Percentiles rank a stretch among this genome's conserved stretches.
Evolutionary conservation across 2,113 vertebrate species (phyloP).

Genomic region (Perca fluviatilis): DNA sequence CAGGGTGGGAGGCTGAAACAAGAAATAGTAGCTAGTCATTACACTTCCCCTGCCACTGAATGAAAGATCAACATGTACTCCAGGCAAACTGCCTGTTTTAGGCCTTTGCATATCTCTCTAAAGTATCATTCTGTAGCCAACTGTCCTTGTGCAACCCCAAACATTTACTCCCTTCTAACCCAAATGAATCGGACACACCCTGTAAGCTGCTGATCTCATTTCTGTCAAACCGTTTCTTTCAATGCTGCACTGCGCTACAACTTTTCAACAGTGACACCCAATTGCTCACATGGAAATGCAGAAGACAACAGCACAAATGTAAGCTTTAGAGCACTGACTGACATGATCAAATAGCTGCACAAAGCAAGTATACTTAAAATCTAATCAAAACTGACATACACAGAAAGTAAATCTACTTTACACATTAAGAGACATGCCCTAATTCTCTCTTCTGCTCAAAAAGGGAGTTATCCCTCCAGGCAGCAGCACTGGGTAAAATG

Average conservation of each 20-base stretch:
- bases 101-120: constrained; percentile 44
- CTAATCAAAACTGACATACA: constrained; percentile 17
- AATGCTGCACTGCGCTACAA: background rate
- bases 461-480: constrained; percentile 44
- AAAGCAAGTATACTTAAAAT: background rate
- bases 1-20: constrained; percentile 39
- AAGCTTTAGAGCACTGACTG: background rate
- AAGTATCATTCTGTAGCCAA: constrained; percentile 49
- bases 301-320: constrained; percentile 1
- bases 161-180: constrained; percentile 57
- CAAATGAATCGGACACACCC: constrained; percentile 56
- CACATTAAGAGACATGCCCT: constrained; percentile 53
- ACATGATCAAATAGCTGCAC: background rate
- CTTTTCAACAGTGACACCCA: constrained; percentile 8
- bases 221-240: constrained; percentile 40
- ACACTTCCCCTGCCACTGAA: constrained; percentile 39
- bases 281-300: background rate
- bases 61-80: constrained; percentile 47
- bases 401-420: constrained; percentile 18
- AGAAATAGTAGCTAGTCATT: constrained; percentile 59
- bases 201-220: constrained; percentile 40
- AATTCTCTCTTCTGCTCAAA: constrained; percentile 50
- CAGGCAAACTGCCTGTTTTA: constrained; percentile 47
- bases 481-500: constrained; percentile 43
- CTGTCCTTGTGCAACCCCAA: constrained; percentile 56